phyloP scores from a whole-genome alignment of 2,113 vertebrate species.

The Sturnira hondurensis region DNA sequence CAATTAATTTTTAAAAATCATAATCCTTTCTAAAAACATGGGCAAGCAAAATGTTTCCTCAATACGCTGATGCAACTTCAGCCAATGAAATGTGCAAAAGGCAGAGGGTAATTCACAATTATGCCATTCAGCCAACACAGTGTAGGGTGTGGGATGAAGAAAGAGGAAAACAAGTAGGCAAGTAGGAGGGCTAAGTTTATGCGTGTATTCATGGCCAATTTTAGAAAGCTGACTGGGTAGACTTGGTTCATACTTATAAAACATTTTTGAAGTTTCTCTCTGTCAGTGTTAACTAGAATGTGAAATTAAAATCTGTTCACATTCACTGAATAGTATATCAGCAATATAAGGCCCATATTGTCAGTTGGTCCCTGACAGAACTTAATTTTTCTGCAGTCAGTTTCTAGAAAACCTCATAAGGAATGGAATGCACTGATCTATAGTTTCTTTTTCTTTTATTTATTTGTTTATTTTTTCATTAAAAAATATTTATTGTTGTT shows the following conservation, averaged over 20 bases:
- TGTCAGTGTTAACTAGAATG: constrained; percentile 62
- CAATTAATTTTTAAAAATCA: constrained; percentile 5
- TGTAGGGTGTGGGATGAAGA: neutral
- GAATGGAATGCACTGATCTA: neutral
- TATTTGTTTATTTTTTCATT: too few species aligned
- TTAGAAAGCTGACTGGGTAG: neutral
- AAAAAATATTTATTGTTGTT: too few species aligned
- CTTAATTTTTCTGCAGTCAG: constrained; percentile 60
- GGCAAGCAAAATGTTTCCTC: constrained; percentile 57
- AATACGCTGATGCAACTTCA: constrained; percentile 52
- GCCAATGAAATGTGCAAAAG: constrained; percentile 56
- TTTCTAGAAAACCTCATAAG: constrained; percentile 66
- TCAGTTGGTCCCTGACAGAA: constrained; percentile 61
- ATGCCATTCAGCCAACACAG: constrained; percentile 40
- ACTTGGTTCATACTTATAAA: neutral
- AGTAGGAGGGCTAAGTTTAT: neutral
- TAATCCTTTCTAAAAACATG: constrained; percentile 52
- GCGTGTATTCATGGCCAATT: neutral
- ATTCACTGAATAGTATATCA: constrained; percentile 51
- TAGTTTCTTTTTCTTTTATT: too few species aligned
- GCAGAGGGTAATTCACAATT: constrained; percentile 58
- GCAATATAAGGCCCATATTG: constrained; percentile 35
- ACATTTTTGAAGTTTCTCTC: constrained; percentile 35
- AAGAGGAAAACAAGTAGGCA: neutral
- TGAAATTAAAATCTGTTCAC: constrained; percentile 64